These are phyloP conservation scores for Lacerta bilineata DNA, from an alignment of 2,797 vertebrate genomes.

Conservation along the genomic window DNA sequence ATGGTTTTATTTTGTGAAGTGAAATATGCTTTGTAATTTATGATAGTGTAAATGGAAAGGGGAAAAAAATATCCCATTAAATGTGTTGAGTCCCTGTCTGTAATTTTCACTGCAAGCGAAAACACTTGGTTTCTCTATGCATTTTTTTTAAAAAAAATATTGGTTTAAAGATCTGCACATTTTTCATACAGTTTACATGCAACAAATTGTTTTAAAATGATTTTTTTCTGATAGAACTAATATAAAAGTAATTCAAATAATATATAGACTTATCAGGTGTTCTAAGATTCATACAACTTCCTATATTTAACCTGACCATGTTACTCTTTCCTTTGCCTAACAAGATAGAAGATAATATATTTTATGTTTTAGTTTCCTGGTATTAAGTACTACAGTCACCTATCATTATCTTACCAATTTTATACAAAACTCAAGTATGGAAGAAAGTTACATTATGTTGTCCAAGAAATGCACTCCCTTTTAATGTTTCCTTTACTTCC, in stretches of 20 bases:
- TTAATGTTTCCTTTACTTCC: not conserved
- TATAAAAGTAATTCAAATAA: not conserved
- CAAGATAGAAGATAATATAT: not conserved
- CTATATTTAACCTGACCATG: not conserved
- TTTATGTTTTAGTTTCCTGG: not conserved
- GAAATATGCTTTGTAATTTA: conserved; percentile 87
- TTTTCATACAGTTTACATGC: not conserved
- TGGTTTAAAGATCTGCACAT: not conserved
- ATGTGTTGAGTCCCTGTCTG: conserved; percentile 79
- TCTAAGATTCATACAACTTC: not conserved
- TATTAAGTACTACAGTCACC: not conserved
- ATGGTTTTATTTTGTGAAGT: conserved; percentile 89
- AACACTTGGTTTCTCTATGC: conserved; percentile 7
- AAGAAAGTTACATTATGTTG: not conserved
- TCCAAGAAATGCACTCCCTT: not conserved
- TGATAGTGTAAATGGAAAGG: conserved; percentile 83
- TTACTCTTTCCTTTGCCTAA: not conserved
- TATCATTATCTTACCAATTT: not conserved
- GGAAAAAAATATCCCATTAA: conserved; percentile 75
- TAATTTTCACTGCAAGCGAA: conserved; percentile 59
- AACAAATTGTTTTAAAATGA: not conserved
- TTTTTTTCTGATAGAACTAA: not conserved
- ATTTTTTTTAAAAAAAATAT: not conserved
- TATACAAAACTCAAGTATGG: not conserved
- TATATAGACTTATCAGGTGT: not conserved